A percentile compares a stretch with the other conserved stretches of the same genome.
Conservation (phyloP, 2,888 invertebrate genomes). For the Synergus gifuensis region DNA sequence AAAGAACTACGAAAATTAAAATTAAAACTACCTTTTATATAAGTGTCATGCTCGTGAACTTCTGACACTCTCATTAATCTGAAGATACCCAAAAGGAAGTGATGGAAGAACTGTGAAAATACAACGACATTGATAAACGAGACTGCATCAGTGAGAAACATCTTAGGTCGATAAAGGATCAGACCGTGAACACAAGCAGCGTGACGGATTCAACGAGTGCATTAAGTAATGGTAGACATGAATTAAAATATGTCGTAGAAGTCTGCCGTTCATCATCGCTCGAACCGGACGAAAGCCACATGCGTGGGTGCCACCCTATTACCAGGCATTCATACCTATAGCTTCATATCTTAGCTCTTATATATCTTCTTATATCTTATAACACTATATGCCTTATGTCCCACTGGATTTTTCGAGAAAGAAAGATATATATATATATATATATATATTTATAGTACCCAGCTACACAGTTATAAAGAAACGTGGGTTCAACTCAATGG, state of each 20-base stretch:
- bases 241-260: slow-evolving; percentile 44
- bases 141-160: slow-evolving; percentile 26
- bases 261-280: slow-evolving; percentile 48
- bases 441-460: background rate
- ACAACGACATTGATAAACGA: background rate
- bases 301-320: slow-evolving; percentile 54
- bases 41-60: too few relatives aligned
- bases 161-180: slow-evolving; percentile 12
- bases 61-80: too few relatives aligned
- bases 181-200: background rate
- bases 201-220: slow-evolving; percentile 25
- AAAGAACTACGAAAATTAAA: too few relatives aligned
- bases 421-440: background rate
- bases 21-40: too few relatives aligned
- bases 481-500: slow-evolving; percentile 54
- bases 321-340: slow-evolving; percentile 13
- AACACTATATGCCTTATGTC: slow-evolving; percentile 47
- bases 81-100: too few relatives aligned
- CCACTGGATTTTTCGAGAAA: slow-evolving; percentile 46
- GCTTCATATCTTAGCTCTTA: background rate
- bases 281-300: slow-evolving; percentile 45
- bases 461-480: slow-evolving; percentile 4
- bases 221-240: slow-evolving; percentile 29
- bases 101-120: background rate
- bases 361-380: slow-evolving; percentile 47